phyloP scores from a whole-genome alignment of 2,797 vertebrate species.

The Sorex maritimensis region DNA sequence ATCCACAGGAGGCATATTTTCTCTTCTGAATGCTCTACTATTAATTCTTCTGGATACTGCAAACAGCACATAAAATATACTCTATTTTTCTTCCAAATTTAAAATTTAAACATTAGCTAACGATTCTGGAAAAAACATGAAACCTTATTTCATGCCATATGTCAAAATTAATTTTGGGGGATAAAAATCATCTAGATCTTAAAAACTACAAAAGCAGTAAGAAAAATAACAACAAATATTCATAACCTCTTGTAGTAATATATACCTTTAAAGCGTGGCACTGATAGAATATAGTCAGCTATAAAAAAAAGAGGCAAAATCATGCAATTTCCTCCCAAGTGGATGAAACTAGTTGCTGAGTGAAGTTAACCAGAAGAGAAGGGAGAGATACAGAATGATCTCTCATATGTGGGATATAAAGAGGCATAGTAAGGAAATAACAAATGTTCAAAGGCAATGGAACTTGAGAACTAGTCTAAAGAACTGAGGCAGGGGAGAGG shows the following conservation, averaged over 20 bases:
- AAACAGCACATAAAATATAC: conserved; percentile 46
- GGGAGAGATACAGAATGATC: no score
- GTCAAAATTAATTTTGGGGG: conserved; percentile 58
- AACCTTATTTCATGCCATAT: not conserved
- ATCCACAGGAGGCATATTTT: not conserved
- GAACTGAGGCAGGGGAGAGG: no score
- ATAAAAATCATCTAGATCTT: conserved; percentile 43
- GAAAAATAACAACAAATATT: conserved; percentile 72
- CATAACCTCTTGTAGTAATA: not conserved
- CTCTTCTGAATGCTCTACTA: conserved; percentile 22
- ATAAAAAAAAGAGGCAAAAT: no score
- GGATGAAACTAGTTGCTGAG: no score
- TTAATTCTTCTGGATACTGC: conserved; percentile 42
- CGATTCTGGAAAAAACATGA: not conserved
- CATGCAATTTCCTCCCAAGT: no score
- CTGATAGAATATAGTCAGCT: not conserved
- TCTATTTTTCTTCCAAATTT: conserved; percentile 46
- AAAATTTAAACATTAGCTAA: conserved; percentile 66
- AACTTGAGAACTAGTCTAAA: no score
- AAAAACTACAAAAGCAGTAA: conserved; percentile 51
- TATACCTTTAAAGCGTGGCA: not conserved
- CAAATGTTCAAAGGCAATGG: no score
- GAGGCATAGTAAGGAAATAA: no score
- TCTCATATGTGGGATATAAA: no score
- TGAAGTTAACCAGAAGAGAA: no score